Base-by-base conservation (phyloP, 2,797 vertebrate species). In the Chelidonichthys spinosus region DNA sequence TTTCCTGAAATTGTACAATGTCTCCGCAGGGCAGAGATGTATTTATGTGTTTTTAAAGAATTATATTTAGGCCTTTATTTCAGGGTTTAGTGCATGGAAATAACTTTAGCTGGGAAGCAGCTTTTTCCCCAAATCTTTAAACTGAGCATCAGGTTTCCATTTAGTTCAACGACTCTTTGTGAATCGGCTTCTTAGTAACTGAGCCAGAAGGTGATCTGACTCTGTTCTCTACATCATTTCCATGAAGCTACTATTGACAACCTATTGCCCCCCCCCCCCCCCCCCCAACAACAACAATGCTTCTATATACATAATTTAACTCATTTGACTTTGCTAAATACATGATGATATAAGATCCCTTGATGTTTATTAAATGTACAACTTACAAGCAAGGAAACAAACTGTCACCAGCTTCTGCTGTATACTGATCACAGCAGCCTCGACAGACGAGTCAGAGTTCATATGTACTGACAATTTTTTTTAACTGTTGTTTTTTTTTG, bases 321-420 rank as follows among this genome's bases (percentile, higher is more conserved):
- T 6, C 43, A 15, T 44, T 4, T 44, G 52, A 33, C 13, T 35
- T 52, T 11, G 44, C 14, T 53, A 13, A 32, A 35, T 13, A 33
- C 52, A 35, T 14, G 14, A 13, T 14, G 52, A 32, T 14, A 53
- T 53, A 33, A 7, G 14, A 53, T 53, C 14, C 6, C 52, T 13
- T 33, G 32, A 53, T 53, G 32, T 53, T 33, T 52, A 53, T 35
- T 53, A 14, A 53, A 53, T 32, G 11, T 33, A 35, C 46, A 49
- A n/a, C 15, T n/a, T n/a, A 33, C 52, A 53, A 53, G 25, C 52
- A 33, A 53, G 13, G 9, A 53, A 33, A 4, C 52, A 14, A 53
- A 33, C 52, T 53, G 52, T 53, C 52, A 53, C 15, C 46, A 49
- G 46, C 46, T 49, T 17, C 46, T 49, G 46, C 46, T 49, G 46